Conservation (phyloP, 2,888 invertebrate species). For the Trachelus stipa region DNA sequence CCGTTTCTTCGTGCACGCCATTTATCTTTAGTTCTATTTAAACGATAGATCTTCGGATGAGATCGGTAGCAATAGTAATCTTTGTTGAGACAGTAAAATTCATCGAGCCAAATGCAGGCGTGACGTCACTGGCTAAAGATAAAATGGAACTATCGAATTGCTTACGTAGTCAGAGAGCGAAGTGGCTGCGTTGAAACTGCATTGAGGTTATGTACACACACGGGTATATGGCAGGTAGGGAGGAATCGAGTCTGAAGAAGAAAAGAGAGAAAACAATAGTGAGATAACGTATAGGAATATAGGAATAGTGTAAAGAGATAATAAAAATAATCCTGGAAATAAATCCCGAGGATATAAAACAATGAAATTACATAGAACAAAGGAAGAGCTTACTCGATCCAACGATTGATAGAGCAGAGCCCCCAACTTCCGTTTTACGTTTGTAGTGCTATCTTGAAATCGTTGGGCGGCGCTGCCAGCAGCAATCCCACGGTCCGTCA, state of each 20-base stretch:
- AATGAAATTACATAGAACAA: background rate
- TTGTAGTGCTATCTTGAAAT: background rate
- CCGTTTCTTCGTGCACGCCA: background rate
- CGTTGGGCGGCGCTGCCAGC: background rate
- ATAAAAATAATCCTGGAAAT: background rate
- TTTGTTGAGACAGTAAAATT: background rate
- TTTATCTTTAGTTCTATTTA: background rate
- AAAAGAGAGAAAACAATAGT: background rate
- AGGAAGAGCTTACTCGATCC: background rate
- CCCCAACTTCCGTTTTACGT: background rate
- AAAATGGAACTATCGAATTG: background rate
- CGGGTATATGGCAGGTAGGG: background rate
- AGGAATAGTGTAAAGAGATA: background rate
- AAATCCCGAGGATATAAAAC: background rate
- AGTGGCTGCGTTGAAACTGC: background rate
- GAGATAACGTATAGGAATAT: background rate
- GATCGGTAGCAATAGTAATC: background rate
- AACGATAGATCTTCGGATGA: background rate
- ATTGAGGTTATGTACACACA: background rate
- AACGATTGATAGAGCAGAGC: background rate
- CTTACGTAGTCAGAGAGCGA: background rate
- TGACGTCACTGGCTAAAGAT: background rate
- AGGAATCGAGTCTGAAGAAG: background rate
- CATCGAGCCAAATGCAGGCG: background rate
- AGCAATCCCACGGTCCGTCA: background rate